Evolutionary conservation across 2,113 vertebrate species (phyloP), one percentile per base, ranked within the genome.

Genomic region (Pogonocichla stellata): DNA sequence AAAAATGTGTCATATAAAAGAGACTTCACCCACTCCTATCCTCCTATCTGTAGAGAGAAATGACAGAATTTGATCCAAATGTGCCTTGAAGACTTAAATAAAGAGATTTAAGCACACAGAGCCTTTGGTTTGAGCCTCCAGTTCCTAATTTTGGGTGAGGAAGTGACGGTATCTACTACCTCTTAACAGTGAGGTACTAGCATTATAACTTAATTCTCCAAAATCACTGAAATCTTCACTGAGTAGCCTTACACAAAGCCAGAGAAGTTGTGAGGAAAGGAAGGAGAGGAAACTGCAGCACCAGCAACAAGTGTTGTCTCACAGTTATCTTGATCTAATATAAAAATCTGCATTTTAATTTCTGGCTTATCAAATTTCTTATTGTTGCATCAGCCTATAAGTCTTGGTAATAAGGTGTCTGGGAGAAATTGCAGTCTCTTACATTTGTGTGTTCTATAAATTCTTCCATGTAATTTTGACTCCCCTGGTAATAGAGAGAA

Each of bases 21-120:
- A 78, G 61, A 29, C 42, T 94, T 96, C 85, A 94, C 92, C 95
- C 82, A 93, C 90, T 96, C 82, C n/a, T 88, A 2, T 82, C 79
- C 88, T 96, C 79, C n/a, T 88, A 3, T 82, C 79, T 75, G 62
- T 31, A 70, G 47, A 79, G 62, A 50, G 64, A 69, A 94, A 43
- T 45, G 88, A 70, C 79, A 93, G 62, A 65, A 80, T 86, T 92
- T 80, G 58, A 90, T 90, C 67, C 38, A 38, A 92, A 66, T 70
- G 69, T 74, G 56, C 72, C 67, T 86, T 25, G 19, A 71, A 80
- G 47, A 51, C 34, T 88, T 88, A 62, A 82, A 65, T 69, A 65
- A 86, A 66, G 34, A 92, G 26, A 38, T 56, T 69, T 25, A 66
- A 64, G 61, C 36, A 33, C 20, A 19, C 33, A 67, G 57, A 80